A percentile compares a stretch with the other conserved stretches of the same genome.
These are phyloP conservation scores for Hyles lineata DNA, from an alignment of 2,888 invertebrate species.

Conservation along the genomic window DNA sequence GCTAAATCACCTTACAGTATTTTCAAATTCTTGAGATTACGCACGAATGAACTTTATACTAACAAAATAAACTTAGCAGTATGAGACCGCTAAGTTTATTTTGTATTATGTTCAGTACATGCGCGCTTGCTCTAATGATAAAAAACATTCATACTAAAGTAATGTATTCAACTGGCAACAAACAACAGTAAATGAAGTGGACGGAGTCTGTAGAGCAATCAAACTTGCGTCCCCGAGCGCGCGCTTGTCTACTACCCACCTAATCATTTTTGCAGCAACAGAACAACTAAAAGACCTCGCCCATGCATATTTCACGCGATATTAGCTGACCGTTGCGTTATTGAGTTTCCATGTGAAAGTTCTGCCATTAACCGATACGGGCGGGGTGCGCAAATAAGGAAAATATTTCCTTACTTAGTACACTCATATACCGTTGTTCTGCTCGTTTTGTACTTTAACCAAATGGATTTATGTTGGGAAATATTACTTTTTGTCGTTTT, in stretches of 20 bases:
- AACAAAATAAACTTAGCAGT: too few species aligned
- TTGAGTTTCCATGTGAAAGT: slow-evolving; percentile 71
- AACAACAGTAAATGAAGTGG: slow-evolving; percentile 73
- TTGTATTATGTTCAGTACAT: slow-evolving; percentile 28
- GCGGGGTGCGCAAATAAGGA: slow-evolving; percentile 55
- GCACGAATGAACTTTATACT: too few species aligned
- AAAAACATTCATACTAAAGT: slow-evolving; percentile 58
- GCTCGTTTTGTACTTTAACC: background rate
- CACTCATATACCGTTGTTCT: slow-evolving; percentile 29
- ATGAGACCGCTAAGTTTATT: too few species aligned
- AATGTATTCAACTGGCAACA: slow-evolving; percentile 77
- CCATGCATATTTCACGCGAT: slow-evolving; percentile 79
- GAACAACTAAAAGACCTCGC: slow-evolving; percentile 67
- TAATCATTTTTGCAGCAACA: slow-evolving; percentile 79
- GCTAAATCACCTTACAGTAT: too few species aligned
- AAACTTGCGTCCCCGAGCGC: slow-evolving; percentile 76
- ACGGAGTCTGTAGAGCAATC: slow-evolving; percentile 75
- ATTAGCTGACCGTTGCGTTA: slow-evolving; percentile 73
- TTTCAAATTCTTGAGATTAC: too few species aligned
- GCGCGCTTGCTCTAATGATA: slow-evolving; percentile 44
- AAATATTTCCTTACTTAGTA: slow-evolving; percentile 46
- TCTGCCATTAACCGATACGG: slow-evolving; percentile 61
- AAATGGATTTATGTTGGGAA: slow-evolving; percentile 5
- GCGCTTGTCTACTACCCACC: slow-evolving; percentile 68
- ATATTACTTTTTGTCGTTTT: background rate